Evolutionary conservation across 2,113 vertebrate genomes (phyloP).

Genomic region (Podocnemis expansa): DNA sequence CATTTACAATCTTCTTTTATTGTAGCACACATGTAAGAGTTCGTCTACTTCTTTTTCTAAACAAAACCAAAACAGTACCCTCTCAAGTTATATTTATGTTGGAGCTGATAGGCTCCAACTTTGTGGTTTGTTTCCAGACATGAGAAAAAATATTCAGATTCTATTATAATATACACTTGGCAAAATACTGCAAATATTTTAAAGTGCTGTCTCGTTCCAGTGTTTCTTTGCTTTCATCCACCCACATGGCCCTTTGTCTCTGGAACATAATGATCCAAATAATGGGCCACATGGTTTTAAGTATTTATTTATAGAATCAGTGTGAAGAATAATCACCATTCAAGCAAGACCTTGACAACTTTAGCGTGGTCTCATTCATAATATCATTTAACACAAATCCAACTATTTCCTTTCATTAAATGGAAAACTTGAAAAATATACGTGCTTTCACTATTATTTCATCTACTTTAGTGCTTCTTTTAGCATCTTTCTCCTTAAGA

Average conservation of each 20-base stretch:
- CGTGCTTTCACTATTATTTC: background rate
- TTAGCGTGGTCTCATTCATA: background rate
- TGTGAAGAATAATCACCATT: background rate
- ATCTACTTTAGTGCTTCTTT: background rate
- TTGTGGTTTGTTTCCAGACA: background rate
- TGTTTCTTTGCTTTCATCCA: background rate
- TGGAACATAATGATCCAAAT: background rate
- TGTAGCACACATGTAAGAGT: background rate
- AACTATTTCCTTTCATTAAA: background rate
- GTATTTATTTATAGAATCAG: background rate
- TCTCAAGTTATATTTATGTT: background rate
- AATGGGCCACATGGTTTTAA: background rate
- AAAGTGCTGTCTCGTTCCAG: background rate
- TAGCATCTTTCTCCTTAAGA: background rate
- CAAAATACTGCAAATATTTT: background rate
- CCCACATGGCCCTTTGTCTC: background rate
- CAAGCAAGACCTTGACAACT: background rate
- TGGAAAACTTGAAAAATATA: background rate
- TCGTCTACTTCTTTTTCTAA: background rate
- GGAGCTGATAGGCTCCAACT: background rate
- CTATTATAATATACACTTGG: background rate
- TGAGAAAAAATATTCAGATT: background rate
- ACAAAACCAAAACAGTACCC: background rate
- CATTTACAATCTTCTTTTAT: constrained; percentile 17
- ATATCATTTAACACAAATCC: background rate